Conservation (phyloP, 2,797 vertebrate species). For the Tragopan temminckii region DNA sequence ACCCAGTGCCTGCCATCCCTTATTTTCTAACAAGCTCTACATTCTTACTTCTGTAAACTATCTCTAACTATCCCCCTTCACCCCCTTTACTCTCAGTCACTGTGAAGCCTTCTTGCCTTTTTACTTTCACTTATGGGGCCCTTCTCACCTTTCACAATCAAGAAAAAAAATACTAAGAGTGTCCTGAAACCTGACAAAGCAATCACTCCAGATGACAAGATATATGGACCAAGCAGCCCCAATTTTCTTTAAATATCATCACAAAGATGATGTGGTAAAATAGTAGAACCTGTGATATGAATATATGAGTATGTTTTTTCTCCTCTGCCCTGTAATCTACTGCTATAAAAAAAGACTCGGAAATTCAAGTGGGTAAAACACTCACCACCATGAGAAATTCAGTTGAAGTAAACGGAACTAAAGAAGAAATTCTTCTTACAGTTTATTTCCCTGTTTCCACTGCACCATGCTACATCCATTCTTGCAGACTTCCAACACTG, state of each 20-base stretch:
- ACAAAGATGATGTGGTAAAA: background rate
- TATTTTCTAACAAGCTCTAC: too few species aligned
- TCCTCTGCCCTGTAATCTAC: background rate
- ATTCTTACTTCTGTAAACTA: too few species aligned
- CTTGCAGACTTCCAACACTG: background rate
- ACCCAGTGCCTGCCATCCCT: too few species aligned
- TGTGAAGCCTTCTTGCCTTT: too few species aligned
- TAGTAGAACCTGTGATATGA: background rate
- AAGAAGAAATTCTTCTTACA: background rate
- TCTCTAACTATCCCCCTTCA: too few species aligned
- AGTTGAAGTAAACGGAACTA: background rate
- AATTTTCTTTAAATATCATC: background rate
- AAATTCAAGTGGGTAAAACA: background rate
- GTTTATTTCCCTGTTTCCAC: background rate
- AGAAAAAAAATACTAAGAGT: background rate
- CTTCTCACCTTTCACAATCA: background rate
- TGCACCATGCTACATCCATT: accelerated
- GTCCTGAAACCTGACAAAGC: background rate
- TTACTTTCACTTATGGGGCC: too few species aligned
- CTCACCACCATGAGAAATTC: background rate
- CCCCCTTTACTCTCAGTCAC: too few species aligned
- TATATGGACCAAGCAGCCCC: background rate
- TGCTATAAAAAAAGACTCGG: background rate
- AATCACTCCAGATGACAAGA: background rate
- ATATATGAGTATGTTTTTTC: accelerated